Conservation (phyloP, 2,797 vertebrate genomes). For the Ispidina lecontei region DNA sequence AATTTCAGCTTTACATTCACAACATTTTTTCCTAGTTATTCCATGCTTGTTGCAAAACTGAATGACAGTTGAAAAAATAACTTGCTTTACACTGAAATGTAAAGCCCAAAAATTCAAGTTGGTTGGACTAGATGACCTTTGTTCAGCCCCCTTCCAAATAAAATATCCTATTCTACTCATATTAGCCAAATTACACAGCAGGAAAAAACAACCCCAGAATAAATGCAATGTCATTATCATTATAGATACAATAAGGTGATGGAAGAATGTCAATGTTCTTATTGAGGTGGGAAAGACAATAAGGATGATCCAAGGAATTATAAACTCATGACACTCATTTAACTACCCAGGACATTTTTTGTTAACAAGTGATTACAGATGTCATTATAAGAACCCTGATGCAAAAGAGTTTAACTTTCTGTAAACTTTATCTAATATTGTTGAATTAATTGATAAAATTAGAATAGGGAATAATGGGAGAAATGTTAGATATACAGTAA, state of each 20-base stretch:
- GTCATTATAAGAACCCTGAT: constrained; percentile 12
- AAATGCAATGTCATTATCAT: not conserved
- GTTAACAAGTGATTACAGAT: constrained; percentile 20
- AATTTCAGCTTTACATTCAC: constrained; percentile 62
- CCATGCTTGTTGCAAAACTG: constrained; percentile 53
- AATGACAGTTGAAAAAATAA: constrained; percentile 65
- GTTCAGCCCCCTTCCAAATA: not conserved
- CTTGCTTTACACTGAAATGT: constrained; percentile 48
- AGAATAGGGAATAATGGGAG: not conserved
- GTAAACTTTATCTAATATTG: not conserved
- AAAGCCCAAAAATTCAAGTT: constrained; percentile 37
- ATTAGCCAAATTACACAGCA: not conserved
- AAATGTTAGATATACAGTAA: not conserved
- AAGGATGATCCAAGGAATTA: constrained; percentile 22
- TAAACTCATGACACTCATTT: not conserved
- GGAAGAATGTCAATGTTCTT: not conserved
- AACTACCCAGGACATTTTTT: not conserved
- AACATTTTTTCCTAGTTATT: constrained; percentile 63
- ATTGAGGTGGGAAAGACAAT: not conserved
- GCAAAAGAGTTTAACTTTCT: not conserved
- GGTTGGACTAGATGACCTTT: not conserved
- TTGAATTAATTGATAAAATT: not conserved
- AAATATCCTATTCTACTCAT: not conserved
- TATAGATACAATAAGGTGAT: not conserved
- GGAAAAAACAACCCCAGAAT: not conserved